Evolutionary conservation across 2,888 invertebrate genomes (phyloP), one percentile per base, ranked within the genome.

Genomic region (Mythimna impura): DNA sequence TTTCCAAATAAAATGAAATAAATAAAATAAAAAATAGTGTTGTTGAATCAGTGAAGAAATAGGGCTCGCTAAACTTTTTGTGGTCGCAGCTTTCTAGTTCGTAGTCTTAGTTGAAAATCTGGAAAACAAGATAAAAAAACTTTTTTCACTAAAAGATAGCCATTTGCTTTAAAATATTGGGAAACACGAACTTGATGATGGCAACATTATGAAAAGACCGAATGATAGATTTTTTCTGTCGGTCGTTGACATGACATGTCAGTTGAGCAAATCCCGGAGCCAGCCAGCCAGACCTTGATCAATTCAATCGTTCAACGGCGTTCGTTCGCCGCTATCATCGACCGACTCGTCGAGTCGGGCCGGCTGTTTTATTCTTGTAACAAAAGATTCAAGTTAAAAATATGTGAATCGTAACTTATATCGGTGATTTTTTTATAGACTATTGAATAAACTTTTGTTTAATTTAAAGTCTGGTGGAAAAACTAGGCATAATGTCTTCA

Each of bases 341-440:
- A 77, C 76, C 75, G 85, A 72, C 50, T 40, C 17, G 52, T 58
- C 58, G 70, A 54, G 62, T 68, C 64, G 66, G 66, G 36, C n/a
- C 61, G 65, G 57, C 17, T 72, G 76, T 63, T 43, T 73, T 74
- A 52, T 54, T 66, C 50, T 40, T 67, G 58, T 68, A 71, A 78
- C 66, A 75, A 80, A 78, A 62, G 68, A 66, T 85, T 54, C 62
- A 36, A 66, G 43, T 36, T 68, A 50, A 65, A 91, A 93, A 86
- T 83, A 91, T 92, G 91, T 85, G 88, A 91, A 89, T 91, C 80
- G 78, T 94, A 88, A 95, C 91, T 84, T 88, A 93, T 92, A 94
- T 87, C 75, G 64, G 80, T 62, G 66, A 81, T 81, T 82, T 72
- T 87, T 86, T 67, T 79, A 77, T 30, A 61, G 20, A 61, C 22